A percentile compares a stretch with the other conserved stretches of the same genome.
Conservation (phyloP, 2,797 vertebrate genomes). For the Neosilurus hyrtlii region DNA sequence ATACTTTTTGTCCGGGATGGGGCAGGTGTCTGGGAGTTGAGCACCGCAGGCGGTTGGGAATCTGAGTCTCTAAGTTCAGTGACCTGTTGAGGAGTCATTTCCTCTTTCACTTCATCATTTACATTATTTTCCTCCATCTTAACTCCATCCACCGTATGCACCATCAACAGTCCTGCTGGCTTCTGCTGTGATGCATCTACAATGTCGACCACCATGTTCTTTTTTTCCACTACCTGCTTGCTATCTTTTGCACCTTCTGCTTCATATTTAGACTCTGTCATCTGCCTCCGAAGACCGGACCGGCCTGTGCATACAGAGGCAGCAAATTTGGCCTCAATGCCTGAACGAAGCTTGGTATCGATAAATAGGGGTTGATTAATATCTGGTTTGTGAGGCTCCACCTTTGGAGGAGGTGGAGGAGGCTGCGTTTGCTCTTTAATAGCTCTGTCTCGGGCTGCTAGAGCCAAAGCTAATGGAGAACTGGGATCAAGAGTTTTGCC, state of each 20-base stretch:
- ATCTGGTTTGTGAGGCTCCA: slow-evolving; percentile 81
- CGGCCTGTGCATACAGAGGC: slow-evolving; percentile 71
- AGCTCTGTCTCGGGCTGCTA: slow-evolving; percentile 89
- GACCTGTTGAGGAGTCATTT: slow-evolving; percentile 65
- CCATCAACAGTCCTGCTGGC: slow-evolving; percentile 89
- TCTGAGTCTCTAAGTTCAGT: slow-evolving; percentile 74
- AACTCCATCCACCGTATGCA: slow-evolving; percentile 80
- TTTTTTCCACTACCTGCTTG: slow-evolving; percentile 79
- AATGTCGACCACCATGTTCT: slow-evolving; percentile 80
- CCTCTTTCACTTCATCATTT: slow-evolving; percentile 64
- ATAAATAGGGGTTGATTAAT: slow-evolving; percentile 95
- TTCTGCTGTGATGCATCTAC: slow-evolving; percentile 83
- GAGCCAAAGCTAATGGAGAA: slow-evolving; percentile 87
- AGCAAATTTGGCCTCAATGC: slow-evolving; percentile 80
- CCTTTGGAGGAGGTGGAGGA: slow-evolving; percentile 62
- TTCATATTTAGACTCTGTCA: slow-evolving; percentile 88
- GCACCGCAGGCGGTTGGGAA: slow-evolving; percentile 63
- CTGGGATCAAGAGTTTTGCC: slow-evolving; percentile 89
- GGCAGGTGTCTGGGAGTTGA: slow-evolving; percentile 62
- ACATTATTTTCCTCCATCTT: slow-evolving; percentile 68
- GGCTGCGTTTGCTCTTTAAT: slow-evolving; percentile 87
- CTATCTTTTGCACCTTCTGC: slow-evolving; percentile 72
- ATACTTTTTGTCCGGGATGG: slow-evolving; percentile 76
- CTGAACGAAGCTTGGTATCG: slow-evolving; percentile 92
- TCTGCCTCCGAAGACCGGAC: slow-evolving; percentile 80